Percentiles rank a stretch among this genome's conserved stretches.
These are phyloP conservation scores for Lepidotrigona ventralis DNA, from an alignment of 1,140 invertebrate species.

Conservation along the genomic window DNA sequence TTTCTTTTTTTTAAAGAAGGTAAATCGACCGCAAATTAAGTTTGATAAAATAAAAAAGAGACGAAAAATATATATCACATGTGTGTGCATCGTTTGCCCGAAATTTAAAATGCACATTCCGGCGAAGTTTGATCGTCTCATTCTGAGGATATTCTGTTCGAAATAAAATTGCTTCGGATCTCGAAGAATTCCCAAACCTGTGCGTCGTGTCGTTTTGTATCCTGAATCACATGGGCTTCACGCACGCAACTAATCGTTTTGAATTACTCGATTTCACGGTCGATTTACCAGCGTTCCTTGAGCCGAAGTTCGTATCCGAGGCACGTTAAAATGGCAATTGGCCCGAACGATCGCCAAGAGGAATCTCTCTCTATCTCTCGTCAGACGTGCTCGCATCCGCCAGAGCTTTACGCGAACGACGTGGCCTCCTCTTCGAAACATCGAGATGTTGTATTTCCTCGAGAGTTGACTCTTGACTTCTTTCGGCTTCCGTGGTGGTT, in stretches of 20 bases:
- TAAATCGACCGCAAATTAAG: too few species aligned
- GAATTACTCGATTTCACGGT: constrained; percentile 31
- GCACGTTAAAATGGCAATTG: constrained; percentile 27
- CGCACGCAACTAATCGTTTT: constrained; percentile 2
- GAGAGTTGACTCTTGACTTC: not conserved
- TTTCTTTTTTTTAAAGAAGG: too few species aligned
- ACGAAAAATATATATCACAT: too few species aligned
- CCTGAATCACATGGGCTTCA: not conserved
- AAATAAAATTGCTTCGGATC: too few species aligned
- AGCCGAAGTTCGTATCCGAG: constrained; percentile 30
- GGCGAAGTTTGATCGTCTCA: not conserved
- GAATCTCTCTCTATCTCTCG: not conserved
- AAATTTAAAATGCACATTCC: not conserved
- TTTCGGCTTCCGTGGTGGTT: constrained; percentile 2
- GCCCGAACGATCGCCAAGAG: constrained; percentile 1
- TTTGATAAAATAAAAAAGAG: too few species aligned
- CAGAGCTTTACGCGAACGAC: constrained; percentile 2
- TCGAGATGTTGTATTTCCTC: constrained; percentile 6
- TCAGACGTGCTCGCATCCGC: constrained; percentile 3
- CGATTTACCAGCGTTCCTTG: constrained; percentile 16
- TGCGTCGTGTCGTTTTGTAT: not conserved
- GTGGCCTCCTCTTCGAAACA: not conserved
- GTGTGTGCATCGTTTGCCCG: not conserved
- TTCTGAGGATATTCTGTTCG: too few species aligned
- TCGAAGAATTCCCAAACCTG: too few species aligned